phyloP scores from a whole-genome alignment of 2,797 vertebrate genomes.

The Pagetopsis macropterus region DNA sequence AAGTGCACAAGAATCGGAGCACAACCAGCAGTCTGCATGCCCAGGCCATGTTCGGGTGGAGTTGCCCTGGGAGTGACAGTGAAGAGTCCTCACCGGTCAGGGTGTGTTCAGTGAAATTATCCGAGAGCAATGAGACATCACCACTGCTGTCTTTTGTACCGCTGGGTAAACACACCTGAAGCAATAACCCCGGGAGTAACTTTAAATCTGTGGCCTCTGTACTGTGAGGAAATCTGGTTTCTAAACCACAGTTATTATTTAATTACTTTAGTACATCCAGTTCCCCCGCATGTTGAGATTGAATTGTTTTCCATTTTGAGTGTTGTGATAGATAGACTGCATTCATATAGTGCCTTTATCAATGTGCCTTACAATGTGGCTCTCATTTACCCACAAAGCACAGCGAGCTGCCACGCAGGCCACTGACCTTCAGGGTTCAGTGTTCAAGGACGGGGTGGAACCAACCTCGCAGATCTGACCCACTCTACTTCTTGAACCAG shows the following conservation, averaged over 20 bases:
- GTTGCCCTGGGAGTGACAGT: slow-evolving; percentile 45
- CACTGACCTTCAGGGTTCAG: background rate
- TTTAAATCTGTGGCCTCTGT: background rate
- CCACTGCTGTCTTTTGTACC: slow-evolving; percentile 30
- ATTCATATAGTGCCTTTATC: background rate
- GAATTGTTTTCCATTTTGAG: background rate
- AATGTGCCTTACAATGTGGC: background rate
- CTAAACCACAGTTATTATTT: slow-evolving; percentile 19
- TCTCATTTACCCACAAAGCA: background rate
- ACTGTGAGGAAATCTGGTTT: slow-evolving; percentile 27
- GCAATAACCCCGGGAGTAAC: slow-evolving; percentile 17
- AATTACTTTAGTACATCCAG: background rate
- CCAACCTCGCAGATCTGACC: background rate
- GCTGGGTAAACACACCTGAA: slow-evolving; percentile 69
- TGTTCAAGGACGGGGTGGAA: background rate
- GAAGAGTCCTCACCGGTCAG: slow-evolving; percentile 33
- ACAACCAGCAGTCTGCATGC: slow-evolving; percentile 49
- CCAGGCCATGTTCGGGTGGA: slow-evolving; percentile 64
- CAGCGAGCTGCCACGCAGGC: background rate
- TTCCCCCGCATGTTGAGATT: background rate
- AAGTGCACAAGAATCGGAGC: slow-evolving; percentile 12
- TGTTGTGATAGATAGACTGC: background rate
- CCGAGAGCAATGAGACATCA: slow-evolving; percentile 40
- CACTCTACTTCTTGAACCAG: background rate
- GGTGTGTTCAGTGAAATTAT: slow-evolving; percentile 57